phyloP scores from a whole-genome alignment of 2,113 vertebrate species.

The Nothobranchius furzeri region DNA sequence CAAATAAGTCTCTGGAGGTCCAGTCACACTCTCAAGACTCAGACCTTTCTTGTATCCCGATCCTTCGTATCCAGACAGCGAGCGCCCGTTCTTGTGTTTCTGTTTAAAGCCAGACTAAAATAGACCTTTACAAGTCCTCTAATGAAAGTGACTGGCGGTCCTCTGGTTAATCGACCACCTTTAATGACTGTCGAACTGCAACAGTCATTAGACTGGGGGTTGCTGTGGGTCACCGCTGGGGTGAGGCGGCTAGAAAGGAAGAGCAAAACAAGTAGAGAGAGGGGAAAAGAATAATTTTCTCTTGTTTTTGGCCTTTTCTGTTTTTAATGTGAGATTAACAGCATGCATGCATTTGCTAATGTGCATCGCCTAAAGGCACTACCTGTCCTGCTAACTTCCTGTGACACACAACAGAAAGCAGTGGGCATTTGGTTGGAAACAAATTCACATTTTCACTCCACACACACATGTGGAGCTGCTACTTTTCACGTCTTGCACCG shows the following conservation, averaged over 20 bases:
- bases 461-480: constrained; percentile 19
- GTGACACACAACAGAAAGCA: constrained; percentile 37
- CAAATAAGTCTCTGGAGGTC: constrained; percentile 59
- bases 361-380: constrained; percentile 52
- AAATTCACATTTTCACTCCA: constrained; percentile 40
- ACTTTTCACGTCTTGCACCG: constrained; percentile 30
- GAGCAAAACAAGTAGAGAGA: constrained; percentile 12
- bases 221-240: constrained; percentile 65
- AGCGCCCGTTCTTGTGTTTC: constrained; percentile 30
- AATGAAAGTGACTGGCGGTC: constrained; percentile 70
- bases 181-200: constrained; percentile 75
- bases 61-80: constrained; percentile 29
- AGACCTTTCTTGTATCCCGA: neutral
- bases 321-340: constrained; percentile 26
- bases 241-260: constrained; percentile 33
- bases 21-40: constrained; percentile 17
- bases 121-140: constrained; percentile 66
- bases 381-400: constrained; percentile 66
- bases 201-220: constrained; percentile 71
- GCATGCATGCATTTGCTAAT: constrained; percentile 47
- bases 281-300: constrained; percentile 11
- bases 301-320: constrained; percentile 11
- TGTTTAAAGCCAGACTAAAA: constrained; percentile 64
- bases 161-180: constrained; percentile 75
- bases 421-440: constrained; percentile 57